Evolutionary conservation across 2,888 invertebrate genomes (phyloP).

Genomic region (Tipula unca): DNA sequence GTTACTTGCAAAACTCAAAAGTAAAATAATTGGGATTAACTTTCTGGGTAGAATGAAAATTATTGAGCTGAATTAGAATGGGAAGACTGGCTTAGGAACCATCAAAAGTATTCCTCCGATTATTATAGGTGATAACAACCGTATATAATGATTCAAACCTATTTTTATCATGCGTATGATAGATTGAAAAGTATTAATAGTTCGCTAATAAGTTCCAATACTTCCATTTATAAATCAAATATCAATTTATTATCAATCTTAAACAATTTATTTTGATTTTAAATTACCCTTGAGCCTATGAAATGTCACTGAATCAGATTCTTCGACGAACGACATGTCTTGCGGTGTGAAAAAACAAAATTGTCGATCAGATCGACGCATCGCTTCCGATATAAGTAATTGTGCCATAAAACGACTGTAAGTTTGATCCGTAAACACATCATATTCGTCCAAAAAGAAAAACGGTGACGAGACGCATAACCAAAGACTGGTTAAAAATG

Average conservation of each 20-base stretch:
- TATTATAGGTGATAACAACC: too few species aligned
- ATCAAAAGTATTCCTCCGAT: too few species aligned
- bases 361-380: constrained; percentile 57
- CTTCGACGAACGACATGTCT: constrained; percentile 52
- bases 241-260: not conserved
- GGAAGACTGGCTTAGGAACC: too few species aligned
- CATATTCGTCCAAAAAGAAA: constrained; percentile 91
- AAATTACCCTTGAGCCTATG: constrained; percentile 40
- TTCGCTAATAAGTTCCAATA: too few species aligned
- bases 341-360: constrained; percentile 88
- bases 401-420: constrained; percentile 68
- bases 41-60: too few species aligned
- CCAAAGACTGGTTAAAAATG: constrained; percentile 90
- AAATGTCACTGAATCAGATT: constrained; percentile 48
- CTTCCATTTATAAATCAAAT: too few species aligned
- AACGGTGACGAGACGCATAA: constrained; percentile 86
- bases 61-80: too few species aligned
- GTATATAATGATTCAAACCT: too few species aligned
- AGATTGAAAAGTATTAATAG: too few species aligned
- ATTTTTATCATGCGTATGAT: too few species aligned
- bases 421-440: constrained; percentile 91
- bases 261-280: constrained; percentile 33
- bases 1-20: too few species aligned
- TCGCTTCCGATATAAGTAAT: constrained; percentile 67
- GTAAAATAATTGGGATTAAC: too few species aligned